These are phyloP conservation scores for Drosophila phalerata DNA, from an alignment of 2,888 invertebrate genomes.

Conservation along the genomic window DNA sequence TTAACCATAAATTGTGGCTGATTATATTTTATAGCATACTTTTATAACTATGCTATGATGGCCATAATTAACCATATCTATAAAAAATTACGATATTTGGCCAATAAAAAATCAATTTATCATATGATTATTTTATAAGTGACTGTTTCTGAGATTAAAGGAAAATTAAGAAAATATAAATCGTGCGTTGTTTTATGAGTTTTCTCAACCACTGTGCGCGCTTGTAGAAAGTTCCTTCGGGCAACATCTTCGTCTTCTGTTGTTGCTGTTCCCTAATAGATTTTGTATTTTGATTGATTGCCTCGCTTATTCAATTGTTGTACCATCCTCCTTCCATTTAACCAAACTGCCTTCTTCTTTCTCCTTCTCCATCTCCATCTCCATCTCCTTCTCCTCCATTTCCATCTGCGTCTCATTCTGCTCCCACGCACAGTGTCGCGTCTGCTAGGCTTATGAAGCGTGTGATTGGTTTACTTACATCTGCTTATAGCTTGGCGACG, in stretches of 20 bases:
- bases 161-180: not conserved
- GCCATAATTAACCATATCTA: not conserved
- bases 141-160: not conserved
- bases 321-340: slow-evolving; percentile 14
- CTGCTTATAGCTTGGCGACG: slow-evolving; percentile 56
- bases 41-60: slow-evolving; percentile 9
- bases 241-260: slow-evolving; percentile 29
- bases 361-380: not conserved
- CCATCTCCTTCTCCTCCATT: not conserved
- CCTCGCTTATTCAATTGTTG: slow-evolving; percentile 81
- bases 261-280: slow-evolving; percentile 67
- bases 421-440: slow-evolving; percentile 49
- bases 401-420: not conserved
- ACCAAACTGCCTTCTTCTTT: slow-evolving; percentile 15
- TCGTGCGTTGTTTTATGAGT: not conserved
- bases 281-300: slow-evolving; percentile 82
- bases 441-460: slow-evolving; percentile 76
- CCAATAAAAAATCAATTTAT: not conserved
- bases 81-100: not conserved
- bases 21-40: slow-evolving; percentile 12
- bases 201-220: slow-evolving; percentile 42
- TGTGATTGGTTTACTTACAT: slow-evolving; percentile 79
- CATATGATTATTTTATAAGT: not conserved
- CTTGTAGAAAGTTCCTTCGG: slow-evolving; percentile 42
- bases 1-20: not conserved